These are phyloP conservation scores for Sardinella longiceps DNA, from an alignment of 2,797 vertebrate species.

Conservation along the genomic window DNA sequence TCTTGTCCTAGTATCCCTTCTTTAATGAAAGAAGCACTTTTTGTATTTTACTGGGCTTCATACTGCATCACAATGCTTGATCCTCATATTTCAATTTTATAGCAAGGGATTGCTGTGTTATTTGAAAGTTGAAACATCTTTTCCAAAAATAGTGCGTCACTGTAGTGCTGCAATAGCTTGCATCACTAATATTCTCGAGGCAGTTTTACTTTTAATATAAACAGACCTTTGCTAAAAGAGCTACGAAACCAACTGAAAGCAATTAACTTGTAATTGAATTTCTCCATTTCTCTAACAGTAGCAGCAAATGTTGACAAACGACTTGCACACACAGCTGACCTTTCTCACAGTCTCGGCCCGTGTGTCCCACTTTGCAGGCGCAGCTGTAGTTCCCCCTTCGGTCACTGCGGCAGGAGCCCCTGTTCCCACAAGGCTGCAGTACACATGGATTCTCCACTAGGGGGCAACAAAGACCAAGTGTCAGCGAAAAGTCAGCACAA, in stretches of 20 bases:
- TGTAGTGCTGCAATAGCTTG: no score
- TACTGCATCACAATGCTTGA: no score
- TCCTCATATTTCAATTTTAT: not conserved
- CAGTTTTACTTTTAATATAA: not conserved
- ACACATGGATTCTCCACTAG: conserved; percentile 93
- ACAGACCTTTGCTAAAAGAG: not conserved
- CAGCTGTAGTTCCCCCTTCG: conserved; percentile 88
- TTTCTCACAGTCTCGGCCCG: conserved; percentile 93
- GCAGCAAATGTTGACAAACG: not conserved
- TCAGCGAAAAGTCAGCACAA: not conserved
- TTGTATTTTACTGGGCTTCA: not conserved
- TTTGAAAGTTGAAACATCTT: no score
- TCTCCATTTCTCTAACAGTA: not conserved
- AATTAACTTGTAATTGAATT: not conserved
- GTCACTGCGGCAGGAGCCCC: conserved; percentile 87
- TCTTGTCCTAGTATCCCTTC: no score
- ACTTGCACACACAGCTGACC: conserved; percentile 71
- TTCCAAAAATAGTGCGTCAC: no score
- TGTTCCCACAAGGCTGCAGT: conserved; percentile 91
- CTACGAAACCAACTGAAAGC: not conserved
- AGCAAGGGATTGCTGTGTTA: no score
- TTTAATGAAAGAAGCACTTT: not conserved
- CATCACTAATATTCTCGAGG: not conserved
- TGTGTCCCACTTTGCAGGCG: conserved; percentile 91
- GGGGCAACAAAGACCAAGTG: conserved; percentile 61